These are phyloP conservation scores for Diaphora mendica DNA, from an alignment of 2,888 invertebrate genomes.

Conservation along the genomic window DNA sequence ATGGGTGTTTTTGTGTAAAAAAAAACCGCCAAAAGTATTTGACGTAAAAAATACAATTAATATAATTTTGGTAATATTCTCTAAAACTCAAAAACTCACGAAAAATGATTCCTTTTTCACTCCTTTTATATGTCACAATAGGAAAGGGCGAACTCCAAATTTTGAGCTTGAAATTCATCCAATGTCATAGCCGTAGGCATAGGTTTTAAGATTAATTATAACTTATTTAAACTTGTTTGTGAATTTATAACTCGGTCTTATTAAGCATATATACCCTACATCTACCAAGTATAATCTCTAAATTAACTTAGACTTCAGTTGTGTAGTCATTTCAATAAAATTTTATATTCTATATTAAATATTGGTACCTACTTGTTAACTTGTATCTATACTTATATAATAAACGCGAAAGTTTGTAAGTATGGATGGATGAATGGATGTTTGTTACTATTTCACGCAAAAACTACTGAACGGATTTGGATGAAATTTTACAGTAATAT, in stretches of 20 bases:
- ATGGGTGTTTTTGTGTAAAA: too few species aligned
- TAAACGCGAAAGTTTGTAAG: too few species aligned
- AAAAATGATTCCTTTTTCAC: constrained; percentile 30
- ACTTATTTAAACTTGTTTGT: constrained; percentile 48
- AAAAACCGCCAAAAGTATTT: not conserved
- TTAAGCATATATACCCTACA: constrained; percentile 16
- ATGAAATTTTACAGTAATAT: too few species aligned
- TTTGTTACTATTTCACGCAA: too few species aligned
- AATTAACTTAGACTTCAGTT: constrained; percentile 6
- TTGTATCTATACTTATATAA: too few species aligned
- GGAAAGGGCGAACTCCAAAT: constrained; percentile 47
- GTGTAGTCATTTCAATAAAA: constrained; percentile 12
- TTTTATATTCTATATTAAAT: not conserved
- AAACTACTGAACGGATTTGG: too few species aligned
- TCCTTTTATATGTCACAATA: constrained; percentile 54
- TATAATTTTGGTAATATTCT: not conserved
- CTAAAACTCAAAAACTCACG: constrained; percentile 46
- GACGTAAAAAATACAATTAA: constrained; percentile 9
- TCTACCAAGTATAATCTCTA: constrained; percentile 13
- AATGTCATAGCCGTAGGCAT: constrained; percentile 45
- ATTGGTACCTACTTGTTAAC: too few species aligned
- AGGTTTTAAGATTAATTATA: constrained; percentile 50
- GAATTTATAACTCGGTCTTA: constrained; percentile 40
- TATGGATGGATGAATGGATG: too few species aligned
- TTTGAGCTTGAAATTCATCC: constrained; percentile 52